Evolutionary conservation across 2,888 invertebrate species (phyloP), one percentile per base, ranked within the genome.

Genomic region (Perdita meconis): DNA sequence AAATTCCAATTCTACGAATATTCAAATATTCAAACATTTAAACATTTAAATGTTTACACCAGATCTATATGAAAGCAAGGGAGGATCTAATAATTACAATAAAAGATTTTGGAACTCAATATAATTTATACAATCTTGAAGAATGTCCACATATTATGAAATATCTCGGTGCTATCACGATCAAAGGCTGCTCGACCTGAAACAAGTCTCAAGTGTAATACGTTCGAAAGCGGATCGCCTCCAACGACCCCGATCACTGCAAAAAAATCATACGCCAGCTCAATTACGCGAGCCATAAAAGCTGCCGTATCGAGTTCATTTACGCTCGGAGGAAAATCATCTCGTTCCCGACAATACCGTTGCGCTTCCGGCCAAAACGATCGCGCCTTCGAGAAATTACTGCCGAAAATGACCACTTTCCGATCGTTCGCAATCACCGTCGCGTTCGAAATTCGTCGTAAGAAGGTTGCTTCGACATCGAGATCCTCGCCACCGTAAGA

Each of bases 131-230:
- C n/a, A n/a, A n/a, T n/a, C n/a, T n/a, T n/a, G n/a, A n/a, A n/a
- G n/a, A n/a, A n/a, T n/a, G n/a, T n/a, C n/a, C n/a, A n/a, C n/a
- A n/a, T n/a, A n/a, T n/a, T n/a, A 30, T 30, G 2, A 30, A 30
- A 6, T 30, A 4, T 6, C 30, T 30, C 30, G 30, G 3, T 8
- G 19, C 59, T 60, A 64, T 61, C 64, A 77, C 67, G 69, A 71
- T 47, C 40, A 64, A 53, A 19, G 2, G 12, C 6, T 8, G 13
- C 6, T 6, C 26, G 56, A 84, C 55, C 86, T 87, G 86, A 68
- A 87, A 87, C 80, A 83, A 81, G 40, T 59, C n/a, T 51, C 63
- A 71, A 81, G 53, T 86, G 55, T 75, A 86, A 69, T 82, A 82
- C 78, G 50, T 81, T 69, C 83, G 13, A 61, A 70, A 79, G 53